phyloP scores from a whole-genome alignment of 1,140 invertebrate species.

The Globodera rostochiensis region DNA sequence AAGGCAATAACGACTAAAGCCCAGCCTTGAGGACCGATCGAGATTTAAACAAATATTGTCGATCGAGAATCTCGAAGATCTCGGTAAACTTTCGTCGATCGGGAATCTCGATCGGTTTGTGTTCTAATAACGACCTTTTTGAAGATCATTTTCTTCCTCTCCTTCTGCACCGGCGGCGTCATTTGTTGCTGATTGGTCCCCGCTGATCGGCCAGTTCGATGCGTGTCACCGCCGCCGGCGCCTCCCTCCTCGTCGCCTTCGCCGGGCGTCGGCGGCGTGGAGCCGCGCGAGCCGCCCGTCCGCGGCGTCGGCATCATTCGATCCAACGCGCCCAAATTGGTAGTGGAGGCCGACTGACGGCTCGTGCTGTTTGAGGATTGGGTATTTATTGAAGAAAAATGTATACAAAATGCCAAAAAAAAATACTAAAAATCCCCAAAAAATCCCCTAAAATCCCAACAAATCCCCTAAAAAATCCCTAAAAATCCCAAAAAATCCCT shows the following conservation, averaged over 20 bases:
- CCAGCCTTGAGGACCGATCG: no score
- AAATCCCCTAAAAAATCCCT: no score
- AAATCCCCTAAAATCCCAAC: no score
- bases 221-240: constrained; percentile 57
- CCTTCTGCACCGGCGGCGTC: constrained; percentile 83
- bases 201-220: constrained; percentile 70
- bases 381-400: no score
- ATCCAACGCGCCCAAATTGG: constrained; percentile 76
- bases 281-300: constrained; percentile 80
- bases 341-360: constrained; percentile 68
- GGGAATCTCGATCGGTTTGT: no score
- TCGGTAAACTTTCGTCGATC: no score
- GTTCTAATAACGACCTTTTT: constrained; percentile 73
- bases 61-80: no score
- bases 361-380: constrained; percentile 47
- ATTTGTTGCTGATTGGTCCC: constrained; percentile 70
- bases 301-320: constrained; percentile 63
- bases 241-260: constrained; percentile 68
- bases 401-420: no score
- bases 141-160: constrained; percentile 98
- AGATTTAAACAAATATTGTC: no score
- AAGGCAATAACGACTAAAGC: no score
- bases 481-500: no score
- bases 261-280: constrained; percentile 89
- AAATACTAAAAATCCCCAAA: no score